phyloP scores from a whole-genome alignment of 2,797 vertebrate genomes.

The Epinephelus malabaricus region DNA sequence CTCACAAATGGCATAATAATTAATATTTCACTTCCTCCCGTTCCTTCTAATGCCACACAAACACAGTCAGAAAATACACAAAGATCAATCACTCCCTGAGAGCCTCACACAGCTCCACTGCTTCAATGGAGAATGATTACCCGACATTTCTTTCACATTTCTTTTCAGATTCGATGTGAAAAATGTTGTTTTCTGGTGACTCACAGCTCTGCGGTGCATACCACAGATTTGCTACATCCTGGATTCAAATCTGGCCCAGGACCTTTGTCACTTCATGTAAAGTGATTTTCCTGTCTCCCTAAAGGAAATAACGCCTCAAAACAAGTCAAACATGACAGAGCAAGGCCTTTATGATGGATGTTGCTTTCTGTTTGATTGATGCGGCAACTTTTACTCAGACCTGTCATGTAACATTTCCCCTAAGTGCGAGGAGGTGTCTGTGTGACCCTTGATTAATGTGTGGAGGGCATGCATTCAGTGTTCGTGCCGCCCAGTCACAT shows the following conservation, averaged over 20 bases:
- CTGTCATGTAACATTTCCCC: background rate
- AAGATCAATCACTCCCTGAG: conserved; percentile 46
- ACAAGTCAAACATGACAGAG: conserved; percentile 9
- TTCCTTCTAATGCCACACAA: conserved; percentile 38
- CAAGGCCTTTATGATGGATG: conserved; percentile 11
- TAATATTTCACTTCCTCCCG: conserved; percentile 62
- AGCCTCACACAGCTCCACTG: conserved; percentile 15
- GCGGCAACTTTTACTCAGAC: conserved; percentile 1
- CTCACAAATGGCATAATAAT: conserved; percentile 58
- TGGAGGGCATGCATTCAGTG: conserved; percentile 14
- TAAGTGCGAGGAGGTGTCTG: background rate
- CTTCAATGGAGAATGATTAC: conserved; percentile 38
- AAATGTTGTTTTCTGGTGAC: conserved; percentile 11
- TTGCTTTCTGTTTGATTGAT: conserved; percentile 27
- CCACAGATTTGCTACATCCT: conserved; percentile 43
- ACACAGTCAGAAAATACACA: conserved; percentile 39
- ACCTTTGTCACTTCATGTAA: conserved; percentile 39
- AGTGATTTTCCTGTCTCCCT: conserved; percentile 26
- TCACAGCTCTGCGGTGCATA: background rate
- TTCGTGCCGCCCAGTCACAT: conserved; percentile 5
- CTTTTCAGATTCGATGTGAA: conserved; percentile 6
- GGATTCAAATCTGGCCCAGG: conserved; percentile 32
- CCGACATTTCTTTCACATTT: conserved; percentile 10
- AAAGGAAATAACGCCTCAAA: conserved; percentile 32
- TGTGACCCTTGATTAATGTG: background rate